Evolutionary conservation across 1,140 invertebrate genomes (phyloP).

Genomic region (Megathymus violae): DNA sequence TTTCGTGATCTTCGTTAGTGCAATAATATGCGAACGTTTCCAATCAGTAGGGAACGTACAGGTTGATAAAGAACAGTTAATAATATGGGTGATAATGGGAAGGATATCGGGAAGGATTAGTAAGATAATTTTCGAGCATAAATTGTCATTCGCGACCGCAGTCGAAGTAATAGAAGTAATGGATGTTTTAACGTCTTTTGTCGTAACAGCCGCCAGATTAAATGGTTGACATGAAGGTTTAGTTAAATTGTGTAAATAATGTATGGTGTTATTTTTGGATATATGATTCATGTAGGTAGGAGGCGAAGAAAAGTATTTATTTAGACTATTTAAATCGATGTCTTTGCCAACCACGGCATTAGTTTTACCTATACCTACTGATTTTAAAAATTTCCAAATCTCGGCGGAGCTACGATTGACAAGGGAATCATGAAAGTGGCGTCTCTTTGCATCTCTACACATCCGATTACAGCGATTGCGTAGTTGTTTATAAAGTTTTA

Average conservation of each 20-base stretch:
- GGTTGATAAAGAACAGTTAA: conserved; percentile 12
- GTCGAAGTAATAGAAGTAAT: conserved; percentile 12
- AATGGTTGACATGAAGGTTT: background rate
- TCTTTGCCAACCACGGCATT: too few relatives aligned
- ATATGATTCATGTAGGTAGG: background rate
- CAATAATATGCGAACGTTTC: conserved; percentile 23
- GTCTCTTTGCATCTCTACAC: conserved; percentile 28
- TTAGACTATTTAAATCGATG: conserved; percentile 1
- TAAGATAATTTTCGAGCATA: conserved; percentile 7
- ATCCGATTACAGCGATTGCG: conserved; percentile 13
- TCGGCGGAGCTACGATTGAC: conserved; percentile 2
- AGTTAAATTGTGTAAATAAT: background rate
- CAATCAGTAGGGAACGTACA: conserved; percentile 20
- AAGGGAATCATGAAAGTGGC: conserved; percentile 21
- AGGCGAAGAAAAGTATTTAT: conserved; percentile 1
- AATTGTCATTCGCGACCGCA: conserved; percentile 3
- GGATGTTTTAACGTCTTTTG: conserved; percentile 1
- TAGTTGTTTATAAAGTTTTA: background rate
- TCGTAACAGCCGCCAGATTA: background rate
- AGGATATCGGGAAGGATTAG: background rate
- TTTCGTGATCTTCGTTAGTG: conserved; percentile 22
- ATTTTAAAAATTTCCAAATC: conserved; percentile 25
- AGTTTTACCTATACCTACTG: conserved; percentile 7
- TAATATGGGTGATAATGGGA: conserved; percentile 3
- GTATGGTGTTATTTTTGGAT: background rate